Conservation (phyloP, 2,888 invertebrate genomes). For the Trisateles emortualis region DNA sequence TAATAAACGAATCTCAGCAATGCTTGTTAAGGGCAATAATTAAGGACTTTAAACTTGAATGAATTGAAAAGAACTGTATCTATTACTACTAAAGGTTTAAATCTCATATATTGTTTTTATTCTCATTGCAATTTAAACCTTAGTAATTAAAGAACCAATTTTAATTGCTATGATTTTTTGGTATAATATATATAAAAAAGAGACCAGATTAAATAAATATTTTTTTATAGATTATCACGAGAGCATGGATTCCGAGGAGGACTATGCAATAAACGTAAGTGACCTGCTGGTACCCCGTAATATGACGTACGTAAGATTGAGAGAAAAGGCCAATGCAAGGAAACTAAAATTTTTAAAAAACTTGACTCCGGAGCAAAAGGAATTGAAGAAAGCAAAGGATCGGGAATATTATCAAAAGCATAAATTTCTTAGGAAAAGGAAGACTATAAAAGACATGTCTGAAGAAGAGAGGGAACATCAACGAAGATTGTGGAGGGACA, state of each 20-base stretch:
- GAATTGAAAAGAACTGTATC: no score
- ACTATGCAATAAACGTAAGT: neutral
- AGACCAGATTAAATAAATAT: neutral
- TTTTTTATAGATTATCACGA: conserved; percentile 7
- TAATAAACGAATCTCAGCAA: no score
- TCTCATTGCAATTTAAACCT: no score
- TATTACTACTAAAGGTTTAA: no score
- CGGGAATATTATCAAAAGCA: conserved; percentile 40
- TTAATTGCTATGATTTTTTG: no score
- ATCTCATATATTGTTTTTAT: no score
- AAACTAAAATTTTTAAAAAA: conserved; percentile 47
- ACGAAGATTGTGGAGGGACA: conserved; percentile 4
- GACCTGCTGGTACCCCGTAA: neutral
- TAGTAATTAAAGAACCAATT: no score
- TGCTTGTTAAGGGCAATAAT: no score
- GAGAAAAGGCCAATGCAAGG: conserved; percentile 43
- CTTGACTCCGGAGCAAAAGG: conserved; percentile 43
- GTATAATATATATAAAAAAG: no score
- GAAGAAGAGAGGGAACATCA: conserved; percentile 8
- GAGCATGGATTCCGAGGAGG: neutral
- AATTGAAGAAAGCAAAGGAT: conserved; percentile 42
- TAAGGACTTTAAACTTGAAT: no score
- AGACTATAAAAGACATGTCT: conserved; percentile 11
- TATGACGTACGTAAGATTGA: conserved; percentile 37
- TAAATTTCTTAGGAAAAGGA: neutral